These are phyloP conservation scores for Picus viridis DNA, from an alignment of 2,797 vertebrate genomes.

Conservation along the genomic window DNA sequence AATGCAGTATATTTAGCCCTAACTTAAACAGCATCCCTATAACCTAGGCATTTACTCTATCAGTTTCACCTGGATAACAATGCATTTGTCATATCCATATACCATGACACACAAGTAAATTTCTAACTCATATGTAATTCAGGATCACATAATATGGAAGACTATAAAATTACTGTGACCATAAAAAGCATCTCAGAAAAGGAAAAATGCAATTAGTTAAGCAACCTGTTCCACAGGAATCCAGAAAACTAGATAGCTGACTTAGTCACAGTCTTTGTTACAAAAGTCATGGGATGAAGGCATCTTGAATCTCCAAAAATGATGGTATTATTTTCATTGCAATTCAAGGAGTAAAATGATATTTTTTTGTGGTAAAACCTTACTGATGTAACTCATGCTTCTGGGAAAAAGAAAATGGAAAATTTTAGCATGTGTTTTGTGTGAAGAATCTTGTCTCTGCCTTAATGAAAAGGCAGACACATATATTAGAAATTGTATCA, in stretches of 20 bases:
- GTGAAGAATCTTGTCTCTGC: not conserved
- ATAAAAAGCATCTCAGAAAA: not conserved
- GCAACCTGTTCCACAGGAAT: not conserved
- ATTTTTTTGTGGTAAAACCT: not conserved
- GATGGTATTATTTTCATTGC: not conserved
- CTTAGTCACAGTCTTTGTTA: not conserved
- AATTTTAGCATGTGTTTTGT: not conserved
- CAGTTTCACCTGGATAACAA: too few relatives aligned
- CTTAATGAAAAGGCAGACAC: not conserved
- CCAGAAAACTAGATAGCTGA: not conserved
- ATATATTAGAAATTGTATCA: not conserved
- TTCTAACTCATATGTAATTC: not conserved
- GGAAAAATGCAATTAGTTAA: not conserved
- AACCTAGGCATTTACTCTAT: too few relatives aligned
- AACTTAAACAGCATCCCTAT: too few relatives aligned
- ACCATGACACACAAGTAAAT: not conserved
- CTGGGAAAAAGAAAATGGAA: not conserved
- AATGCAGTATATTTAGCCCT: too few relatives aligned
- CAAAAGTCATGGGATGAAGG: not conserved
- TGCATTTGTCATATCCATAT: not conserved
- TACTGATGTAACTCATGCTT: not conserved
- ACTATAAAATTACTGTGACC: not conserved
- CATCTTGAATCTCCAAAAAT: not conserved
- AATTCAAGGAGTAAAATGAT: not conserved
- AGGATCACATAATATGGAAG: not conserved